These are phyloP conservation scores for Andinoacara biseriatus DNA, from an alignment of 2,113 vertebrate genomes.

Conservation along the genomic window DNA sequence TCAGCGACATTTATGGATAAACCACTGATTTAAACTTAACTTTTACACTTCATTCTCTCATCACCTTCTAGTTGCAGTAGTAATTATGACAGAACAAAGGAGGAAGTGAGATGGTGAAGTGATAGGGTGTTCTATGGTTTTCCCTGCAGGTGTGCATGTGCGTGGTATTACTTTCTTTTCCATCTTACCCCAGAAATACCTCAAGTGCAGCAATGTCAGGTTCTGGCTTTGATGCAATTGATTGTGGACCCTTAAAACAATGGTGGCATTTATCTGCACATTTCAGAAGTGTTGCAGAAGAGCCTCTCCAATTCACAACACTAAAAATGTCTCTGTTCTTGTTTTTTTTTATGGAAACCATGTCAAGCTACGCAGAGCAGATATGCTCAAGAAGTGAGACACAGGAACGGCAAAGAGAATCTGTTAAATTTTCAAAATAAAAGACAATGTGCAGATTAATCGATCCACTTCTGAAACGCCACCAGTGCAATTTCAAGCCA, in stretches of 20 bases:
- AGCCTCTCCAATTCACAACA: background rate
- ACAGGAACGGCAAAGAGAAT: background rate
- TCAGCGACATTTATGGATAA: too few relatives aligned
- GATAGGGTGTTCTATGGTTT: background rate
- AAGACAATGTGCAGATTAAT: background rate
- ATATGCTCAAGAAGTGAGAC: background rate
- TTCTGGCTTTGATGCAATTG: background rate
- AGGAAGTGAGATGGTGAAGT: background rate
- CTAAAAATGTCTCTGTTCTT: too few relatives aligned
- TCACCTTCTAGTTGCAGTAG: background rate
- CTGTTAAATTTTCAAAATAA: background rate
- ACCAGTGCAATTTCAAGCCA: background rate
- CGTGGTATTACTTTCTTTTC: background rate
- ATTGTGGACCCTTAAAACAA: background rate
- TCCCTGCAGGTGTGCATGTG: accelerated
- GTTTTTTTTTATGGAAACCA: too few relatives aligned
- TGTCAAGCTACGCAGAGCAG: too few relatives aligned
- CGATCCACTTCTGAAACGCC: background rate
- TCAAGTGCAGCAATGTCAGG: background rate
- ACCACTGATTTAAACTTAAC: too few relatives aligned
- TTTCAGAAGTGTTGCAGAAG: background rate
- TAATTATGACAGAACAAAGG: background rate
- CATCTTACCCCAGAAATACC: background rate
- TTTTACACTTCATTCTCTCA: background rate
- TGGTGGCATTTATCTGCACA: background rate